phyloP scores from a whole-genome alignment of 2,797 vertebrate species.

The Leptoclinus maculatus region DNA sequence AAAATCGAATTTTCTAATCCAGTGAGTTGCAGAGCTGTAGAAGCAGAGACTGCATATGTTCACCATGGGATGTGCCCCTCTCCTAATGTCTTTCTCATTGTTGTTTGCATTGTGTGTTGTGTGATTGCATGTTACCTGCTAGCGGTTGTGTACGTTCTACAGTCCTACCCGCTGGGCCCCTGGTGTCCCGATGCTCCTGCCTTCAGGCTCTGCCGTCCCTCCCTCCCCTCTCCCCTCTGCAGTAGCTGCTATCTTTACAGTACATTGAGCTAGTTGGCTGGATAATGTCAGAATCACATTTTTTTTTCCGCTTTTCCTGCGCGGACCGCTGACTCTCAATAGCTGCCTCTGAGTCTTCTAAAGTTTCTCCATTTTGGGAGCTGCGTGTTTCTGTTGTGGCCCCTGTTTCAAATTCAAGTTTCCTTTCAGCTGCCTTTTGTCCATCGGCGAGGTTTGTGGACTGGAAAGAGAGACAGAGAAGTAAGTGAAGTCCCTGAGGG shows the following conservation, averaged over 20 bases:
- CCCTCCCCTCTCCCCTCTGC: constrained; percentile 44
- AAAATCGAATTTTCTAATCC: constrained; percentile 12
- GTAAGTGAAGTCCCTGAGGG: constrained; percentile 81
- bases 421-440: constrained; percentile 84
- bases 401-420: constrained; percentile 87
- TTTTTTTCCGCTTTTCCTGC: constrained; percentile 36
- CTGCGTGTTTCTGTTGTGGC: constrained; percentile 72
- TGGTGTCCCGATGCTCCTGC: constrained; percentile 56
- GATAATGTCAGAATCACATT: constrained; percentile 70
- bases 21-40: constrained; percentile 34
- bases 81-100: neutral
- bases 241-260: constrained; percentile 72
- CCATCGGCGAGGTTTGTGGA: constrained; percentile 80
- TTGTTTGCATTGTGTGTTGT: constrained; percentile 27
- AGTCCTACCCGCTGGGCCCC: constrained; percentile 53
- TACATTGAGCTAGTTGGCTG: constrained; percentile 55
- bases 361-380: constrained; percentile 71
- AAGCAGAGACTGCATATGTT: constrained; percentile 2
- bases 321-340: constrained; percentile 50
- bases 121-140: constrained; percentile 33
- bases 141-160: constrained; percentile 29
- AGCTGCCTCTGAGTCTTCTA: constrained; percentile 59
- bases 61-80: neutral
- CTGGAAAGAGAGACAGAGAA: constrained; percentile 80
- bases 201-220: constrained; percentile 50